Evolutionary conservation across 2,113 vertebrate species (phyloP).

Genomic region (Macrotus californicus): DNA sequence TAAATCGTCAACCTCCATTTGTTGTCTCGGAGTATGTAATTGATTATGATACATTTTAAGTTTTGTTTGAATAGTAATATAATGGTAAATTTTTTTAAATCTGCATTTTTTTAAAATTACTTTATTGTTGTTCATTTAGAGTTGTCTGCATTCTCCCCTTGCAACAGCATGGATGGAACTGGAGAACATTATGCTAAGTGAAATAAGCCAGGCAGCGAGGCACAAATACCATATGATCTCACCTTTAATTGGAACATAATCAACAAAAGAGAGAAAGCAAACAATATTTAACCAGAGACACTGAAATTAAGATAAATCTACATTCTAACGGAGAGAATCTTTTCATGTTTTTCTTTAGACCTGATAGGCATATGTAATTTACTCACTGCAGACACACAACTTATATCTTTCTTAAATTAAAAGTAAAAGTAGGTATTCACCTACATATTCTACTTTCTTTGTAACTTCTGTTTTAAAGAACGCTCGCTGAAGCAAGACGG

Average conservation of each 20-base stretch:
- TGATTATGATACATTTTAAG: background rate
- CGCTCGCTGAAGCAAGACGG: background rate
- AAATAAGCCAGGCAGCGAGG: no score
- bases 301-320: no score
- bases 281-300: no score
- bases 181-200: no score
- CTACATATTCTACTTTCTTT: background rate
- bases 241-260: no score
- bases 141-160: no score
- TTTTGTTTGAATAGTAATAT: slow-evolving; percentile 4
- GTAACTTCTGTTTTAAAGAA: background rate
- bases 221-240: no score
- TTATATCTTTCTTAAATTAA: background rate
- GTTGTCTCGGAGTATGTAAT: background rate
- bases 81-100: background rate
- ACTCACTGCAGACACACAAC: background rate
- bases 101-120: no score
- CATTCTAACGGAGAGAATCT: background rate
- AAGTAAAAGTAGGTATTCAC: background rate
- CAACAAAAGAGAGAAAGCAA: no score
- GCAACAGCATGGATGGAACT: no score
- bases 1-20: background rate
- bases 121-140: no score
- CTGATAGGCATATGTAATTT: background rate
- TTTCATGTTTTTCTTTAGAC: background rate